Evolutionary conservation across 2,797 vertebrate genomes (phyloP).

Genomic region (Pipistrellus pygmaeus): DNA sequence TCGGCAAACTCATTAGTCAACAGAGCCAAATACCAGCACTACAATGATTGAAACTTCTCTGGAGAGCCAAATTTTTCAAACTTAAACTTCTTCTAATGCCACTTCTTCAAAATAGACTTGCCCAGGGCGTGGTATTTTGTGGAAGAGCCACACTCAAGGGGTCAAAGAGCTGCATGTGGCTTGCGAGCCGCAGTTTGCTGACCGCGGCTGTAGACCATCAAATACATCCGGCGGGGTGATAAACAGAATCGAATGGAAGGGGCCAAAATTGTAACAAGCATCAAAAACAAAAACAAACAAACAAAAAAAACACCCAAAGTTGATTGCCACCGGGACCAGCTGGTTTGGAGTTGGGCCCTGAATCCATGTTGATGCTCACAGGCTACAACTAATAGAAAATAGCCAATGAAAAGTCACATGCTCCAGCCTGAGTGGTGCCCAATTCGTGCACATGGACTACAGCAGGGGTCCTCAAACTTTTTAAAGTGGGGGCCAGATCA

Average conservation of each 20-base stretch:
- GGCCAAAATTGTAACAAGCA: neutral
- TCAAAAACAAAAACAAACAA: neutral
- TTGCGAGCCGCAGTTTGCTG: too few relatives aligned
- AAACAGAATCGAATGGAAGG: neutral
- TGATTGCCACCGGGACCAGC: neutral
- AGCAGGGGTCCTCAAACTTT: too few relatives aligned
- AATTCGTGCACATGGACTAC: accelerated
- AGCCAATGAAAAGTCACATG: neutral
- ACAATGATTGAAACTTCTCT: too few relatives aligned
- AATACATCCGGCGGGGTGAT: neutral
- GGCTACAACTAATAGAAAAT: neutral
- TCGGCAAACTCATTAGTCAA: too few relatives aligned
- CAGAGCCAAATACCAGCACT: too few relatives aligned
- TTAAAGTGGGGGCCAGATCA: too few relatives aligned
- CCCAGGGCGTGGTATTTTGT: too few relatives aligned
- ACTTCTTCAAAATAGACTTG: too few relatives aligned
- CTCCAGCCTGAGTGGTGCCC: accelerated
- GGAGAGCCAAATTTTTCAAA: too few relatives aligned
- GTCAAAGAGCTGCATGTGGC: too few relatives aligned
- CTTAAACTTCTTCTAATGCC: too few relatives aligned
- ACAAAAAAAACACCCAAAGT: neutral
- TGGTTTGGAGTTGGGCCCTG: neutral
- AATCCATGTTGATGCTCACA: neutral
- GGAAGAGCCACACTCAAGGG: too few relatives aligned
- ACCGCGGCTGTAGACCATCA: neutral